Evolutionary conservation across 2,113 vertebrate species (phyloP), one percentile per base, ranked within the genome.

Genomic region (Pangasianodon hypophthalmus): DNA sequence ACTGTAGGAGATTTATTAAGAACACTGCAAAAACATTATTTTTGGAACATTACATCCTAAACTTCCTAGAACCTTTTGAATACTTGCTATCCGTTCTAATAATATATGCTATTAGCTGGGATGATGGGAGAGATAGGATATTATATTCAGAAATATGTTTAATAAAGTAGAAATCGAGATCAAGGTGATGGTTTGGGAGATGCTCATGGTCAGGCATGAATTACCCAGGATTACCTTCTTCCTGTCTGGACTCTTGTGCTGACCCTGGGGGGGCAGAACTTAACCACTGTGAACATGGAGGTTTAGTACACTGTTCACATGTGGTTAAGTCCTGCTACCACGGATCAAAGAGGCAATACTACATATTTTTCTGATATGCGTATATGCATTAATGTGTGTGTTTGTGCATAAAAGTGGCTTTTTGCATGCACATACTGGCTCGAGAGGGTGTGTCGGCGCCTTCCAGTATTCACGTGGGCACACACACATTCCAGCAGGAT

Each of bases 201-300:
- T 77, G 24, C 24, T 48, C 11, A 8, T 14, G 24, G 29, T 46
- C 19, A 64, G 16, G 56, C 7, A 24, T 69, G 24, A 29, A 21
- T 84, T 48, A 41, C 1, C 4, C 37, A 60, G 58, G 1, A 26
- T n/a, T 87, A 1, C 44, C 19, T 73, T 32, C 13, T 24, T 48
- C 86, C 5, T 67, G 11, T 48, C 87, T 67, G 58, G 2, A 41
- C 19, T 46, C 2, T 41, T 75, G 44, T 37, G 56, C 86, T 87
- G 84, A 93, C 94, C 92, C 91, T 90, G 89, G 91, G 95, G 95
- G 92, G 95, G 97, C 97, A 97, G 97, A 97, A 98, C 97, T 97
- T 98, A 98, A 97, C 97, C 97, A 98, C 97, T 98, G 97, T 98
- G 97, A 98, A 97, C 97, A 98, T 85, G 94, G 93, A 92, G 77